Conservation (phyloP, 2,888 invertebrate genomes). For the Caenorhabditis parvicauda region DNA sequence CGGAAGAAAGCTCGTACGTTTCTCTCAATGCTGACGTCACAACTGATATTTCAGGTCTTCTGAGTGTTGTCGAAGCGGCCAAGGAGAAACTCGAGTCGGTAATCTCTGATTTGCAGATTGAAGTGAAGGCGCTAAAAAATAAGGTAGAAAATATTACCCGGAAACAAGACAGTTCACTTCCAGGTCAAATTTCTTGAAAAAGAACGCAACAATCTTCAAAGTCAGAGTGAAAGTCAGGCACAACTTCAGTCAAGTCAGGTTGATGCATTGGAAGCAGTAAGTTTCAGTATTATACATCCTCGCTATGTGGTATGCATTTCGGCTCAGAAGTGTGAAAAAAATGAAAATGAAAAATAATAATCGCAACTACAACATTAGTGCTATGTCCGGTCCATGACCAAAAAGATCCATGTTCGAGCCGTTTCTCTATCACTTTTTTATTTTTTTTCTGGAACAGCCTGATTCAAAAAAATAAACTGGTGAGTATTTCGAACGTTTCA, state of each 20-base stretch:
- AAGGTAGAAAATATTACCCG: slow-evolving; percentile 36
- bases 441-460: too few species aligned
- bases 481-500: too few species aligned
- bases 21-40: slow-evolving; percentile 9
- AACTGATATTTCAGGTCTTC: slow-evolving; percentile 29
- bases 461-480: too few species aligned
- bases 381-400: too few species aligned
- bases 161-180: neutral
- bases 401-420: too few species aligned
- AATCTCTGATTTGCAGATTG: slow-evolving; percentile 56
- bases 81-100: slow-evolving; percentile 51
- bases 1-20: slow-evolving; percentile 39
- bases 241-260: slow-evolving; percentile 61
- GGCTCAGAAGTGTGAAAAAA: too few species aligned
- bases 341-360: too few species aligned
- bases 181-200: slow-evolving; percentile 59
- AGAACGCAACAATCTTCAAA: slow-evolving; percentile 60
- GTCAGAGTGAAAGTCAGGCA: slow-evolving; percentile 61
- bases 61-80: slow-evolving; percentile 52
- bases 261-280: slow-evolving; percentile 60
- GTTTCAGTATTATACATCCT: too few species aligned
- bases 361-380: too few species aligned
- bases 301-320: too few species aligned
- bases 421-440: too few species aligned
- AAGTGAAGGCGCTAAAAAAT: slow-evolving; percentile 59